Percentiles rank a stretch among this genome's conserved stretches.
Conservation (phyloP, 2,113 vertebrate genomes). For the Hemichromis elongatus region DNA sequence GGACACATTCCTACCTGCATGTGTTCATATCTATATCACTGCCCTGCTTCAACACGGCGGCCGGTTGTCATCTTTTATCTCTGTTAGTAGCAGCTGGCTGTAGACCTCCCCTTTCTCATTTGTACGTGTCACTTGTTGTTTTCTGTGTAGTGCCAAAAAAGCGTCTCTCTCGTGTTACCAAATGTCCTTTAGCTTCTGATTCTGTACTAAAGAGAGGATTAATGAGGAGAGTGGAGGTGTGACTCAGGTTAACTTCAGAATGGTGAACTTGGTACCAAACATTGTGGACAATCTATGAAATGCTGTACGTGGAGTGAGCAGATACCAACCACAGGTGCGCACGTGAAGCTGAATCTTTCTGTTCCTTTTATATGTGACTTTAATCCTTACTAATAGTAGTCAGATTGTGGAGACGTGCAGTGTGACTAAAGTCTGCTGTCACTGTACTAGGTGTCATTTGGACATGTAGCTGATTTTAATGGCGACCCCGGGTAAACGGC, state of each 20-base stretch:
- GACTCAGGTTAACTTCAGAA: conserved; percentile 28
- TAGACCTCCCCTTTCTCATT: background rate
- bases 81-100: background rate
- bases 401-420: no score
- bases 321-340: background rate
- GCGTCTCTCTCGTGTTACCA: background rate
- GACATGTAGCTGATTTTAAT: background rate
- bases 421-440: no score
- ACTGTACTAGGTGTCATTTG: background rate
- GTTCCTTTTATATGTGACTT: background rate
- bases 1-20: background rate
- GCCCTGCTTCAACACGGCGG: accelerated
- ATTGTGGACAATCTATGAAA: conserved; percentile 45
- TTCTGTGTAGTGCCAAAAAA: conserved; percentile 6
- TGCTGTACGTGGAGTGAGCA: conserved; percentile 4
- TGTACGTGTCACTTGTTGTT: background rate
- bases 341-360: background rate
- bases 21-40: background rate
- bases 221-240: background rate
- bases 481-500: background rate
- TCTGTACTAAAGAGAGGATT: background rate
- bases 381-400: accelerated
- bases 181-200: background rate
- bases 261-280: conserved; percentile 15
- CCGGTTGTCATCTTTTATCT: background rate